A percentile compares a stretch with the other conserved stretches of the same genome.
phyloP scores from a whole-genome alignment of 2,797 vertebrate genomes.

The Limosa lapponica region DNA sequence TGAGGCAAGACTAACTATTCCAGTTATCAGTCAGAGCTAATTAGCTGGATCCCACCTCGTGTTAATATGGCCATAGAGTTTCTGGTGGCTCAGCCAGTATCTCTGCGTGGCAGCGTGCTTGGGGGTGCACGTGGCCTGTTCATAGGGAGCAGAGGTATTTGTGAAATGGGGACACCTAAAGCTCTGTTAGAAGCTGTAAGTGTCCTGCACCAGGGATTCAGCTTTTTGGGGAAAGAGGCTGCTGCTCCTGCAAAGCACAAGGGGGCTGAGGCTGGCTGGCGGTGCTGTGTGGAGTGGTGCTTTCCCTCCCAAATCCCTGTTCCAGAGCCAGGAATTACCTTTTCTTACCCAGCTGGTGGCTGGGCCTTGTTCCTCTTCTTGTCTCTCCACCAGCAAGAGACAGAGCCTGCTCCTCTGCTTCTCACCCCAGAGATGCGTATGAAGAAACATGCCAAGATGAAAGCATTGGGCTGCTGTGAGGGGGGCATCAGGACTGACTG shows the following conservation, averaged over 20 bases:
- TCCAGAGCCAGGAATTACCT: background rate
- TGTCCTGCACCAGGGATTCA: background rate
- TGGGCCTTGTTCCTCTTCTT: background rate
- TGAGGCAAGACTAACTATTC: background rate
- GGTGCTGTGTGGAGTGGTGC: background rate
- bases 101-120: background rate
- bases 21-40: background rate
- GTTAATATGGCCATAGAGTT: background rate
- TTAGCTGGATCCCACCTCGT: background rate
- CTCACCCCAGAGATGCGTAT: accelerated
- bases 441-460: accelerated
- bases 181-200: background rate
- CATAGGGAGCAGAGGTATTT: background rate
- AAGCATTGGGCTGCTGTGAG: background rate
- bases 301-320: background rate
- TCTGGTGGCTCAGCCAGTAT: background rate
- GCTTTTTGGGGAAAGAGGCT: background rate
- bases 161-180: background rate
- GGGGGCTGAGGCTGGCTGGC: background rate
- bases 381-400: background rate
- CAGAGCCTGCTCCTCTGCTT: background rate
- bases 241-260: background rate
- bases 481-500: background rate
- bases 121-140: background rate
- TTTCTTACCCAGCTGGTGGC: background rate